Base-by-base conservation (phyloP, 2,888 invertebrate genomes). In the Pyrrhia umbra region DNA sequence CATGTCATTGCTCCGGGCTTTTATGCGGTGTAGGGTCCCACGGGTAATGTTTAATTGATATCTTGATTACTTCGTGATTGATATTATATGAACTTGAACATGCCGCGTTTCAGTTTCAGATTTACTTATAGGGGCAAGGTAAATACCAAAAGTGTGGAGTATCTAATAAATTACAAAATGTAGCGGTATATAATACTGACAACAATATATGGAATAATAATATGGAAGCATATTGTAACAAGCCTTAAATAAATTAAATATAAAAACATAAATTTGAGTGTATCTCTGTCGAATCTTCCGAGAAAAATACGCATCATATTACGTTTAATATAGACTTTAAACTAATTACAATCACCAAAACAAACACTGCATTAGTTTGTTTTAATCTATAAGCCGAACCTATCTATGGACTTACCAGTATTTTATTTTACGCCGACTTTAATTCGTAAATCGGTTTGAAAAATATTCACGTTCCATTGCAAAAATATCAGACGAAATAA, bases 1-100 rank as follows among this genome's bases (percentile, higher is more conserved):
- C 85, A 85, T 81, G 82, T 80, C 84, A 79, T 78, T 72, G 85
- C 85, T 81, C 27, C 68, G 43, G 81, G 82, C 69, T 68, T 75
- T 76, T 63, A 73, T 62, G 72, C 68, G 71, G 76, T 66, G 70
- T 60, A 68, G 65, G 46, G 67, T 50, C 65, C 66, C 73, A 63
- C 70, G 72, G 70, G 68, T 76, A 68, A 70, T 66, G 63, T 59
- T 79, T 81, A 81, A 81, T 80, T 81, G 82, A 79, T 82, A 82
- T 80, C 81, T 82, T 82, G 82, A 82, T 81, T 81, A 64, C 76
- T 51, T 71, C 37, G 52, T 47, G 50, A 80, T 80, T 70, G 66
- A 71, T 68, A 52, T 59, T 46, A 51, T 61, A 42, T 46, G 25
- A 54, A 68, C 59, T 74, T 49, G 37, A 21, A 40, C 40, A 42